Evolutionary conservation across 2,797 vertebrate species (phyloP).

Genomic region (Schizopygopsis pylzovi): DNA sequence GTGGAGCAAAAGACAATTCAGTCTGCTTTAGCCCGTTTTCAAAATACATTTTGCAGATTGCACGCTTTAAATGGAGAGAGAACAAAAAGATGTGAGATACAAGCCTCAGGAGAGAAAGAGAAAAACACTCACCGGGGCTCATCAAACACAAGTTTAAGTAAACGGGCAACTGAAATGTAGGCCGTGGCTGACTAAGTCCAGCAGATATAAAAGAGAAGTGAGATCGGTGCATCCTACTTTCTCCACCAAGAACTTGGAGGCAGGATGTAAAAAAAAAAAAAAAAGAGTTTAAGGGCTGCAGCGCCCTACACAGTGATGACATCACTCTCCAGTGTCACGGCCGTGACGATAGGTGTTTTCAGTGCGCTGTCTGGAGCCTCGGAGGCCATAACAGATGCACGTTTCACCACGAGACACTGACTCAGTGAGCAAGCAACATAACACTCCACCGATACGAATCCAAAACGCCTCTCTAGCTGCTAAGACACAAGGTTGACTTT

Average conservation of each 20-base stretch:
- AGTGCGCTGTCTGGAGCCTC: conserved; percentile 7
- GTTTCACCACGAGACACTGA: conserved; percentile 49
- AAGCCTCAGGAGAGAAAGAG: not conserved
- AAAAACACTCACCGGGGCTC: conserved; percentile 9
- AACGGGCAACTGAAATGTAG: conserved; percentile 32
- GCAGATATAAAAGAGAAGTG: conserved; percentile 13
- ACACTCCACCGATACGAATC: conserved; percentile 14
- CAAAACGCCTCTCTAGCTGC: conserved; percentile 26
- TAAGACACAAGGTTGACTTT: conserved; percentile 50
- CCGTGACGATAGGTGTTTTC: not conserved
- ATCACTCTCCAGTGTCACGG: conserved; percentile 4
- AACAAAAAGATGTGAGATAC: not conserved
- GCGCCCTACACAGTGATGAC: conserved; percentile 23
- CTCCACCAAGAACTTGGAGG: conserved; percentile 10
- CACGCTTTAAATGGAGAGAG: conserved; percentile 35
- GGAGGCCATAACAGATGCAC: conserved; percentile 38
- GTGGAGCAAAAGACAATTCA: conserved; percentile 50
- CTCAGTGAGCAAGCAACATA: conserved; percentile 39
- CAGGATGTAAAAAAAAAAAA: not conserved
- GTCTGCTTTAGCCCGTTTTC: conserved; percentile 44
- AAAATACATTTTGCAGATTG: conserved; percentile 57
- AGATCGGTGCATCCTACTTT: conserved; percentile 31
- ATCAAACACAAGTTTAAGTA: not conserved
- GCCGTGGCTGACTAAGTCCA: conserved; percentile 34
- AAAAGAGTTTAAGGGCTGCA: conserved; percentile 2